phyloP scores from a whole-genome alignment of 2,888 invertebrate genomes.

The Anthoptus insignis region DNA sequence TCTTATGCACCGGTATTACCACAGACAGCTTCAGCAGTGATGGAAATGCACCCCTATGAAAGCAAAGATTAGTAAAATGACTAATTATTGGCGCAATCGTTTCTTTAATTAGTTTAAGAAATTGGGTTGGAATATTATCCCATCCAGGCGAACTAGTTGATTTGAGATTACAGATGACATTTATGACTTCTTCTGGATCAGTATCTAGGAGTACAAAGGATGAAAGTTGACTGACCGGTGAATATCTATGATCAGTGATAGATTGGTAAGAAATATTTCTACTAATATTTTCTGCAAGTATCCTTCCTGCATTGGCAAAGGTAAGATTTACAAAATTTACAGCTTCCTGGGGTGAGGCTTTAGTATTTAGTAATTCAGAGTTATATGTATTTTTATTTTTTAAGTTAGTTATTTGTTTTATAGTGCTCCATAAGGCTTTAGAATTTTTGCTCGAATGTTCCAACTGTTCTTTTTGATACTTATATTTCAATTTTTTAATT shows the following conservation, averaged over 20 bases:
- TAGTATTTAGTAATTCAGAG: slow-evolving; percentile 9
- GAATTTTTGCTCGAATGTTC: slow-evolving; percentile 10
- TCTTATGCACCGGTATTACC: slow-evolving; percentile 32
- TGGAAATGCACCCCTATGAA: slow-evolving; percentile 23
- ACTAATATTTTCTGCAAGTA: not conserved
- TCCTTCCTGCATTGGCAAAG: slow-evolving; percentile 20
- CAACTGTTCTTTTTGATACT: slow-evolving; percentile 24
- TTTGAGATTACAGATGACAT: slow-evolving; percentile 7
- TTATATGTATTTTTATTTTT: slow-evolving; percentile 21
- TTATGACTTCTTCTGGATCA: slow-evolving; percentile 11
- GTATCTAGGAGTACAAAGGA: slow-evolving; percentile 23
- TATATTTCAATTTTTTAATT: slow-evolving; percentile 36
- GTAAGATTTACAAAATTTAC: slow-evolving; percentile 17
- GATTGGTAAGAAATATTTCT: not conserved
- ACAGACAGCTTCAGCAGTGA: slow-evolving; percentile 13
- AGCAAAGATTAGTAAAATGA: slow-evolving; percentile 34
- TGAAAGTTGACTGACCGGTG: not conserved
- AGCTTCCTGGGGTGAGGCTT: slow-evolving; percentile 6
- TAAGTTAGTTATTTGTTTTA: slow-evolving; percentile 16
- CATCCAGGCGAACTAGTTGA: slow-evolving; percentile 20
- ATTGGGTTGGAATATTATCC: slow-evolving; percentile 9
- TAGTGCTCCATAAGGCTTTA: slow-evolving; percentile 18
- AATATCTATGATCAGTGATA: not conserved
- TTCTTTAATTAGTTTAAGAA: not conserved
- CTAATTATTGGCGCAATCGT: slow-evolving; percentile 24